These are phyloP conservation scores for Drosophila gaucha DNA, from an alignment of 2,888 invertebrate genomes.

Conservation along the genomic window DNA sequence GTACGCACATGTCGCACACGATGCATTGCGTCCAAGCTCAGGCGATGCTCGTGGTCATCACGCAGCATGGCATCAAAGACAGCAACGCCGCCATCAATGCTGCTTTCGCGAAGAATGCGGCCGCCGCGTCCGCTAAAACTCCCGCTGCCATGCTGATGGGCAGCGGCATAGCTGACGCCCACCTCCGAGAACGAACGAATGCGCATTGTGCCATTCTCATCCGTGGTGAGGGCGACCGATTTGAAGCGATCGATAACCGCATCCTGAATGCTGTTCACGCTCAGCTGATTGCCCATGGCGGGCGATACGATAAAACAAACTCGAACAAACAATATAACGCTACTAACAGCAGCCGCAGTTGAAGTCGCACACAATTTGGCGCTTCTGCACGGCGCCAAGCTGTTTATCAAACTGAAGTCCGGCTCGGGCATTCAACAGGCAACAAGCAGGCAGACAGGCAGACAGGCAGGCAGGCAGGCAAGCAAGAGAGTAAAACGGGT, in stretches of 20 bases:
- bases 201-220: conserved; percentile 77
- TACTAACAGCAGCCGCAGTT: conserved; percentile 16
- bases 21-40: conserved; percentile 77
- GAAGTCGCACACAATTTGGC: conserved; percentile 29
- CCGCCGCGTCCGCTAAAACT: conserved; percentile 68
- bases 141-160: conserved; percentile 45
- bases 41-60: conserved; percentile 78
- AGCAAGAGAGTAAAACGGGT: neutral
- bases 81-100: conserved; percentile 70
- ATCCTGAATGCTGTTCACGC: conserved; percentile 77
- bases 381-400: conserved; percentile 73
- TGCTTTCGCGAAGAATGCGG: conserved; percentile 66
- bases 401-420: conserved; percentile 74
- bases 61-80: conserved; percentile 68
- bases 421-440: conserved; percentile 69
- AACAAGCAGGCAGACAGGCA: conserved; percentile 21
- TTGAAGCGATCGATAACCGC: conserved; percentile 81
- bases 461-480: neutral
- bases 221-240: conserved; percentile 79
- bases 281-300: conserved; percentile 78
- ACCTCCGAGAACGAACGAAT: conserved; percentile 82
- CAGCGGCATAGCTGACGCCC: conserved; percentile 52
- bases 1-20: conserved; percentile 79
- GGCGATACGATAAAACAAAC: conserved; percentile 14
- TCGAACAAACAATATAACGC: conserved; percentile 18